Evolutionary conservation across 2,113 vertebrate species (phyloP).

Genomic region (Sialia sialis): DNA sequence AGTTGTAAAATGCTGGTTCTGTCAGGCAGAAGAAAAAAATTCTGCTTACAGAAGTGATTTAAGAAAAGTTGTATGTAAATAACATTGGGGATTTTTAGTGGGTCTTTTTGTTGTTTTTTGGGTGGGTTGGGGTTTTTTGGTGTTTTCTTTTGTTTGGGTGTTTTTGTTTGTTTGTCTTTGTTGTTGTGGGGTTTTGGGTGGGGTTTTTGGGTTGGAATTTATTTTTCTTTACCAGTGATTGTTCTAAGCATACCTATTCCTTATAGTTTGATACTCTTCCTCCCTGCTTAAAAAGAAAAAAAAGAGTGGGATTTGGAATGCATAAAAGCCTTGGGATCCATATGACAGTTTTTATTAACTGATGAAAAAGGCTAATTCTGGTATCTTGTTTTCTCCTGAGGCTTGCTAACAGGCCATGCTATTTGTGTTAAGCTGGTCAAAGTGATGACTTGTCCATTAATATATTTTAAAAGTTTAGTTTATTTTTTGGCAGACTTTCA

Average conservation of each 20-base stretch:
- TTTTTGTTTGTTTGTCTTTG: not conserved
- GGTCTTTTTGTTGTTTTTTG: not conserved
- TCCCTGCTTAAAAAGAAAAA: not conserved
- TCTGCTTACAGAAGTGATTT: not conserved
- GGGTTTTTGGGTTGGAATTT: not conserved
- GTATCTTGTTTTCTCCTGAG: not conserved
- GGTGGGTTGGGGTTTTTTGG: not conserved
- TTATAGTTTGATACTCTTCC: not conserved
- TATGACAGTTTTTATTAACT: not conserved
- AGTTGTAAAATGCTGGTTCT: not conserved
- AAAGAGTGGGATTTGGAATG: not conserved
- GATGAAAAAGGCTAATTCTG: not conserved
- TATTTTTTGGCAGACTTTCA: not conserved
- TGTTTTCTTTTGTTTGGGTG: not conserved
- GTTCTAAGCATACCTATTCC: not conserved
- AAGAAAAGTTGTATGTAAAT: not conserved
- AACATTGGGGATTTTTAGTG: not conserved
- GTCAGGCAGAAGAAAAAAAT: not conserved
- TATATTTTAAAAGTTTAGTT: not conserved
- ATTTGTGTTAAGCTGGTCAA: not conserved
- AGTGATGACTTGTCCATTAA: not conserved
- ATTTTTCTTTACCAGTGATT: not conserved
- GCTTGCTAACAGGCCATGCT: not conserved
- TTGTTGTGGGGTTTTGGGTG: not conserved
- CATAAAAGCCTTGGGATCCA: not conserved